Base-by-base conservation (phyloP, 1,140 invertebrate genomes). In the Macrostomum lignano region DNA sequence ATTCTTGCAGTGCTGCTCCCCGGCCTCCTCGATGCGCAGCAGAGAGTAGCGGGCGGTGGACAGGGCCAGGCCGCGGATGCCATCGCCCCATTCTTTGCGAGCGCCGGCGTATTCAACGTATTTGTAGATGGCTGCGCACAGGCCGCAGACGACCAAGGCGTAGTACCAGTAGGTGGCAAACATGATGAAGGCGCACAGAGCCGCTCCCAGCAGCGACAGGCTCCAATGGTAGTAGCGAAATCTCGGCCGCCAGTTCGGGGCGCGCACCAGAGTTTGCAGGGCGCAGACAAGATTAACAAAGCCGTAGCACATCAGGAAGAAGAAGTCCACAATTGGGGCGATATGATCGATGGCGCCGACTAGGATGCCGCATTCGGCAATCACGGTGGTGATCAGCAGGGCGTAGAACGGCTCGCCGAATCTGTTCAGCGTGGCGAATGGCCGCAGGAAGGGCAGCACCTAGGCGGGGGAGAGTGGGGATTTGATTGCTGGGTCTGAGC, bases 21-120 rank as follows among this genome's bases (percentile, higher is more conserved):
- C n/a, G n/a, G n/a, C n/a, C 59, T 88, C 75, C 45, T 96, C 86
- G 2, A 96, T 60, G 21, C 81, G 68, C 10, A 96, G 63, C 2
- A 98, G 60, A 1, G 82, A 82, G 54, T 76, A 96, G 26, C 79
- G 65, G 7, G 91, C 88, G 1, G 86, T 86, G 1, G 82, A 91
- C 21, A 98, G 64, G 0, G 81, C 81, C 39, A 98, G 61, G 64
- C 88, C 88, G 21, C 84, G 66, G 31, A 96, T 78, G 30, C 91
- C 91, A 66, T 98, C 88, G 38, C 91, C 91, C 91, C 91, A 98
- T 66, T 98, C 88, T 51, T 96, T 96, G 56, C 96, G 86, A 34
- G 88, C 88, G 76, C 86, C 88, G 46, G 79, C 68, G 51, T 91
- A 98, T 65, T 98, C 88, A 47, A 98, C 96, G 57, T 98, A 98